Evolutionary conservation across 2,888 invertebrate genomes (phyloP), one percentile per base, ranked within the genome.

Genomic region (Alviniconcha strummeri): DNA sequence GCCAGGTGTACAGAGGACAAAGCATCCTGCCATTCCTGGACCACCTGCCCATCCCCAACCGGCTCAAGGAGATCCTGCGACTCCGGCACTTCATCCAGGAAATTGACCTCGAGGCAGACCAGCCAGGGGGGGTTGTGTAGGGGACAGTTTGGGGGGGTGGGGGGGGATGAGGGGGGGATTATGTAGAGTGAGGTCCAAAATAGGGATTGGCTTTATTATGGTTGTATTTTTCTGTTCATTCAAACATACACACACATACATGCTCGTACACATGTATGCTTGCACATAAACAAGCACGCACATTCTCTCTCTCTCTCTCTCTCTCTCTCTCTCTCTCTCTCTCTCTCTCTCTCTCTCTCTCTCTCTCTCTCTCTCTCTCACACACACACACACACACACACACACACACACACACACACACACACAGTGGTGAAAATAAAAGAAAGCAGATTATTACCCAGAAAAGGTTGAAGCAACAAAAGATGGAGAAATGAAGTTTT

Each of bases 21-120:
- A 82, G 82, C 77, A 82, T 82, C 4, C 19, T 77, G 55, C 17
- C 19, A 17, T 36, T n/a, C 11, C 3, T 82, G 4, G 69, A 69
- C 8, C 64, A 13, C 36, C 76, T 82, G 55, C 82, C 82, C 17
- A n/a, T 82, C 19, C 82, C 82, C 56, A 77, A 36, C 36, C 69
- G 76, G 54, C 71, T 82, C 13, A 82, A 82, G 56, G 77, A 82
- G 52, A 55, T 82, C 19, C 69, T 82, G 69, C 55, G 60, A 11
- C 75, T 82, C 13, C 77, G 77, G 56, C 64, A 82, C 57, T 82
- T 64, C 77, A 64, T 76, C 56, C 36, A 77, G n/a, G 52, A 9
- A 19, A 82, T 82, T 54, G 76, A 82, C 54, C 4, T n/a, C 11
- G 72, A 75, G 74, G 19, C 36, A 11, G 9, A 36, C 36, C 36